Evolutionary conservation across 2,797 vertebrate genomes (phyloP), one percentile per base, ranked within the genome.

Genomic region (Xenopus petersii): DNA sequence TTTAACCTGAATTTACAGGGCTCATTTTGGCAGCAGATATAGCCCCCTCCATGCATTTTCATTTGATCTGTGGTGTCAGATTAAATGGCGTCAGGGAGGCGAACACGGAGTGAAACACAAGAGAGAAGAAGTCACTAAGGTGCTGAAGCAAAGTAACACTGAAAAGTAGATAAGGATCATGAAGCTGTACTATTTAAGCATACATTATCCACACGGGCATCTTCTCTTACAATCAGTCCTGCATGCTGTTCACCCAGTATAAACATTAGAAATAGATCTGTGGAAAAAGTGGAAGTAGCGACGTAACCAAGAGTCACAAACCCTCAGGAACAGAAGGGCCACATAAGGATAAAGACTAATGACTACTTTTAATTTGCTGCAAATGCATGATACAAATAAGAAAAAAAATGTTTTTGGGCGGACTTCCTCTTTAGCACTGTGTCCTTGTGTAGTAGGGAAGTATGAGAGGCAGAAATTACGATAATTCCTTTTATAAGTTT

Each of bases 31-130:
- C 33, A 9, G 21, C 9, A 24, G 36, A 64, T 33, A 30, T 24
- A 10, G 6, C 11, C 11, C 62, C 2, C 16, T 58, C 30, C 5
- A 15, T 17, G 16, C 12, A 21, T 26, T 36, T 42, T 24, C 64
- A 77, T 51, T 17, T 36, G 75, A 77, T 66, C 75, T 15, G 47
- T 13, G 69, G 75, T 66, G 36, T 77, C 30, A 33, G 75, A 67
- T 77, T 60, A 30, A 70, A 15, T 17, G 74, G 63, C 55, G 75
- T 69, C 68, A 16, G 7, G 16, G 16, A 76, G 68, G 26, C 24
- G 24, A 49, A 13, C 16, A 8, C 10, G 10, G 26, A 55, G 5
- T 10, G 75, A 71, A 77, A 77, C 69, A n/a, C 16, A 54, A 76
- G 51, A 8, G 15, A 56, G 47, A 36, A 55, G 67, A 76, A 24